A percentile compares a stretch with the other conserved stretches of the same genome.
These are phyloP conservation scores for Hofmannophila pseudospretella DNA, from an alignment of 2,888 invertebrate species.

Conservation along the genomic window DNA sequence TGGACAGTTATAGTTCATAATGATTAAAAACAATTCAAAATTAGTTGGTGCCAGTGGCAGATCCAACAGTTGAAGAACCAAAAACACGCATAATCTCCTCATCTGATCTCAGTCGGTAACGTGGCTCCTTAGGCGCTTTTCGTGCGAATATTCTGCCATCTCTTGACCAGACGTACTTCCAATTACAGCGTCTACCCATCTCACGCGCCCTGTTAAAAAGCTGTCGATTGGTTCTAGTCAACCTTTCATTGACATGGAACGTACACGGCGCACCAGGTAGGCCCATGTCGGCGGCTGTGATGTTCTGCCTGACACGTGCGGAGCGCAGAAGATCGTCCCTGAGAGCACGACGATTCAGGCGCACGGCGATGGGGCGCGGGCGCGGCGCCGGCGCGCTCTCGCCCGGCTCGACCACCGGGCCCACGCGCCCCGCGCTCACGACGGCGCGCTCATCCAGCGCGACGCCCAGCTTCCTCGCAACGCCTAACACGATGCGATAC, in stretches of 20 bases:
- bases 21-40: no score
- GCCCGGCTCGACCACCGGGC: not conserved
- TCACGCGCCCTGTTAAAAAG: constrained; percentile 5
- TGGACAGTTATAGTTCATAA: no score
- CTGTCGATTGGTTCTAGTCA: constrained; percentile 1
- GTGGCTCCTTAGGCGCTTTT: no score
- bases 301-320: constrained; percentile 14
- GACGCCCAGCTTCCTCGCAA: not conserved
- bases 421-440: not conserved
- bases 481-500: not conserved
- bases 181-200: not conserved
- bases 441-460: not conserved
- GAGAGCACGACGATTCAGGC: constrained; percentile 10
- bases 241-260: no score
- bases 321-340: constrained; percentile 11
- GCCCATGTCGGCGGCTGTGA: constrained; percentile 6
- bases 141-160: no score
- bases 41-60: no score
- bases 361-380: constrained; percentile 9
- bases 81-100: no score
- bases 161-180: constrained; percentile 7
- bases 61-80: no score
- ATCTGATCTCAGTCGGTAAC: no score
- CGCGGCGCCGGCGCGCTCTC: not conserved
- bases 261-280: no score